Percentiles rank a stretch among this genome's conserved stretches.
These are phyloP conservation scores for Anthopleura sola DNA, from an alignment of 64 coral and sea anemone genomes.

Conservation along the genomic window DNA sequence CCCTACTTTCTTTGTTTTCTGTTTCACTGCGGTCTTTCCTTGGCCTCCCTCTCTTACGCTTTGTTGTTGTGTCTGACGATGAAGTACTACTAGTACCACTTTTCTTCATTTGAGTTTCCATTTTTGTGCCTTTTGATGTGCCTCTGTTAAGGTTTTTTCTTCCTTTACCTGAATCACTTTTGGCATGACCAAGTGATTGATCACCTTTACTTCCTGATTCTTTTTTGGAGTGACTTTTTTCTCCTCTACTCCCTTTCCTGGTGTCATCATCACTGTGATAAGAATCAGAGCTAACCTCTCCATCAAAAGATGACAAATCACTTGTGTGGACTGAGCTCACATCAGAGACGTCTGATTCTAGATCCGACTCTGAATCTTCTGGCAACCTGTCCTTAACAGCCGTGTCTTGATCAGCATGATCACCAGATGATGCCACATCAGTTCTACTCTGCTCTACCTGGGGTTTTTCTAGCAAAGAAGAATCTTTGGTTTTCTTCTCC, in stretches of 20 bases:
- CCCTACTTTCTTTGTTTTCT: not conserved
- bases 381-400: not conserved
- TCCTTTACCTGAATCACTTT: not conserved
- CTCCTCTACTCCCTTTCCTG: not conserved
- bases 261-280: not conserved
- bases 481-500: not conserved
- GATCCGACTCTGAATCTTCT: conserved; percentile 56
- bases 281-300: conserved; percentile 61
- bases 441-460: not conserved
- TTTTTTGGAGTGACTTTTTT: not conserved
- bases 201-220: not conserved
- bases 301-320: conserved; percentile 96
- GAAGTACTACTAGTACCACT: not conserved
- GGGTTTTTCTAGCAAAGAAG: not conserved
- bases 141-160: not conserved
- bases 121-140: not conserved
- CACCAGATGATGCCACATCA: not conserved
- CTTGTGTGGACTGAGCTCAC: conserved; percentile 96
- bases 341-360: conserved; percentile 83
- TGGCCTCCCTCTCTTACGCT: conserved; percentile 42
- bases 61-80: not conserved
- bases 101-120: conserved; percentile 16
- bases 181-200: not conserved
- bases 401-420: not conserved
- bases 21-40: conserved; percentile 30